Evolutionary conservation across 2,113 vertebrate species (phyloP), one percentile per base, ranked within the genome.

Genomic region (Vulpes ferrilata): DNA sequence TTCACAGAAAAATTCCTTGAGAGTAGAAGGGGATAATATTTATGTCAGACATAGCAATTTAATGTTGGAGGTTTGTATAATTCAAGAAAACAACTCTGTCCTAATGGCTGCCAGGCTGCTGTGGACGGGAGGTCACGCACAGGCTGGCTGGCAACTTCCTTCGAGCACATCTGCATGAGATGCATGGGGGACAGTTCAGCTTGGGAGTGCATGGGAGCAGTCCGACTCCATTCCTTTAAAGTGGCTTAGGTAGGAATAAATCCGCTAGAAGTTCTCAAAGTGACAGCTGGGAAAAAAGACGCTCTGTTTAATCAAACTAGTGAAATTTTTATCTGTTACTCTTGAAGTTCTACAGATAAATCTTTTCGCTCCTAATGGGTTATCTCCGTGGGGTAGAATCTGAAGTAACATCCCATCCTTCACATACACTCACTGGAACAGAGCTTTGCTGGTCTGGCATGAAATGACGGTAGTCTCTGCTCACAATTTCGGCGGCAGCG

Each of bases 31-130:
- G 99, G 99, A 99, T 99, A 99, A 99, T 99, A 99, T 99, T 99
- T 99, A 99, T 99, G 99, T 99, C 99, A 99, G 99, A 99, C 99
- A 99, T 99, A 99, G 99, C 99, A 99, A 99, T 99, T 99, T 99
- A 99, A 99, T 99, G 99, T 99, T 99, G 99, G 99, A 99, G 99
- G 99, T 99, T 99, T 99, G 99, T 99, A 99, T 98, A 91, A 98
- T 97, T 96, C 83, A 94, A 98, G 97, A 98, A 96, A 98, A 96
- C 97, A 95, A 97, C 97, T 98, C 89, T 98, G 86, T 98, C 99
- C 98, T 99, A 82, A 98, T 97, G 97, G 99, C 99, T 99, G 99
- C 98, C 98, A 99, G 95, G 99, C 99, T 99, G 98, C 98, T 98
- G 95, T 98, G 98, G 96, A 98, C 87, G 98, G 98, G 98, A 98